Evolutionary conservation across 2,113 vertebrate genomes (phyloP).

Genomic region (Gracilinanus agilis): DNA sequence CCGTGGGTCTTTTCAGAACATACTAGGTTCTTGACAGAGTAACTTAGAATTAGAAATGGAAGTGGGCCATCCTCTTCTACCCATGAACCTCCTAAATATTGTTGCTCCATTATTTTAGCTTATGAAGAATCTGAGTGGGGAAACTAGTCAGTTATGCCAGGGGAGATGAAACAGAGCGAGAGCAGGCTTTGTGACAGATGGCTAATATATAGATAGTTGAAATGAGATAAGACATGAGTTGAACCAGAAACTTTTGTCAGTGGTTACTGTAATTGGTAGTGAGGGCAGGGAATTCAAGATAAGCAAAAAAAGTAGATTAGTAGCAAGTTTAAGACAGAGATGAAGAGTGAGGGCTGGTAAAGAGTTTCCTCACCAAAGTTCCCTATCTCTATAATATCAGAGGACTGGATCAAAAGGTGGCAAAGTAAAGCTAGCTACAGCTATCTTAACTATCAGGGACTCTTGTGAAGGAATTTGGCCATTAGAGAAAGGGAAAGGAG

Average conservation of each 20-base stretch:
- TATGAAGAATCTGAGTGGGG: not conserved
- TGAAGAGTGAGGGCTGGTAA: not conserved
- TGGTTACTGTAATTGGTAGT: not conserved
- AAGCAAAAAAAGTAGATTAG: not conserved
- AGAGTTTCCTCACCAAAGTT: not conserved
- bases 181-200: accelerated
- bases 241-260: not conserved
- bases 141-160: not conserved
- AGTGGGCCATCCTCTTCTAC: not conserved
- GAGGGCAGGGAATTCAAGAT: not conserved
- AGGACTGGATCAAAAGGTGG: not conserved
- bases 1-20: not conserved
- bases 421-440: not conserved
- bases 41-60: not conserved
- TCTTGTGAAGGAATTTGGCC: slow-evolving; percentile 4
- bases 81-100: not conserved
- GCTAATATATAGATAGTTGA: accelerated
- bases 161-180: not conserved
- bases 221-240: not conserved
- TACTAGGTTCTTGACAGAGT: not conserved
- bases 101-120: not conserved
- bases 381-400: not conserved
- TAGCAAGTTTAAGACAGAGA: not conserved
- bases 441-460: not conserved
- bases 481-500: not conserved